Base-by-base conservation (phyloP, 2,888 invertebrate genomes). In the Chalcosyrphus nemorum region DNA sequence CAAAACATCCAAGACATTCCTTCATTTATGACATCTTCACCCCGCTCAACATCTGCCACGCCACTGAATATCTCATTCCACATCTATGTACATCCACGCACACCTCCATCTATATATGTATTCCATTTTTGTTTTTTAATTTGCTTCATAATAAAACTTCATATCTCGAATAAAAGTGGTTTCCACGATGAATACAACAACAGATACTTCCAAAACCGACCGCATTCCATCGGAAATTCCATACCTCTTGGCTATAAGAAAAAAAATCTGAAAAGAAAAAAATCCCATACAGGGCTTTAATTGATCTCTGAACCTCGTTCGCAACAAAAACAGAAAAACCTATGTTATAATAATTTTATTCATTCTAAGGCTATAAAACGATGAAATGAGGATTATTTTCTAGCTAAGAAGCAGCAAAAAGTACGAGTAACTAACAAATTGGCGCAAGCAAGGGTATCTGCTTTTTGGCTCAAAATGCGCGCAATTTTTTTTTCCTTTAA, bases 211-310 rank as follows among this genome's bases (percentile, higher is more conserved):
- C 38, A 72, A 82, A 82, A 82, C 32, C 68, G 50, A 74, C 78
- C 78, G 50, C 82, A 84, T 84, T 84, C 82, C 82, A 78, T 74
- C 50, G 63, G 61, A 84, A 74, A 84, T 78, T 78, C 78, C 78
- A 74, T 68, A 63, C 68, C 72, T 35, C 50, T 72, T 19, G 78
- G 77, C 61, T 15, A 68, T 27, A 78, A 45, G 77, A 76, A n/a
- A 52, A 61, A 45, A 21, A 7, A 29, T 7, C 66, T n/a, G 4
- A 56, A 24, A 19, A 47, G 45, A 43, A 65, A n/a, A 56, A 63
- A 45, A 54, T 19, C 32, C 45, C 15, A n/a, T n/a, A n/a, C 4
- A 50, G 15, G 15, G 66, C 38, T 61, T n/a, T 61, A 77, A 61
- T 72, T 78, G 78, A 84, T 68, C 82, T 78, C 19, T 68, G 41